Conservation (phyloP, 2,113 vertebrate genomes). For the Sarotherodon lohbergeri region DNA sequence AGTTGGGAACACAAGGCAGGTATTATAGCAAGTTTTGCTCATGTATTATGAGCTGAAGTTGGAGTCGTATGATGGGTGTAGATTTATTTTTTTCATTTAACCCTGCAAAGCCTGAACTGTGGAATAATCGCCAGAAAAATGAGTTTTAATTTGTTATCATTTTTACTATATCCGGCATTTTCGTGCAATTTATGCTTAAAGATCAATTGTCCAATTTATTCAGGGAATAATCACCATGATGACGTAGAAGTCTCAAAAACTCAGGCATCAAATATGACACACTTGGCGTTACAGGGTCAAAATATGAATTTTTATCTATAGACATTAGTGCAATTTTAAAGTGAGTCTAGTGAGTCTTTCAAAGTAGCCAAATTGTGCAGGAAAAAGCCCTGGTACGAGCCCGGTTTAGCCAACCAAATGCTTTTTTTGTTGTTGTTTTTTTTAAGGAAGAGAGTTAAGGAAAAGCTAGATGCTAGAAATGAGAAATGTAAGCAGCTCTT, state of each 20-base stretch:
- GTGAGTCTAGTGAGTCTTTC: background rate
- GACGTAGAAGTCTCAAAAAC: background rate
- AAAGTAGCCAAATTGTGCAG: background rate
- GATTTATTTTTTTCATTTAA: background rate
- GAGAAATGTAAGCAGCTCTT: background rate
- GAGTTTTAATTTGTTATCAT: background rate
- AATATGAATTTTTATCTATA: background rate
- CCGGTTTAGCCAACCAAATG: too few species aligned
- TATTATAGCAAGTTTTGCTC: background rate
- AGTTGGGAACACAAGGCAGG: background rate
- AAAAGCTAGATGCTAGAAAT: background rate
- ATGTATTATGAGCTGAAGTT: background rate
- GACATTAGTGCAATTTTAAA: background rate
- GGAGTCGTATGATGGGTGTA: background rate
- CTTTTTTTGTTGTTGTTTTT: too few species aligned
- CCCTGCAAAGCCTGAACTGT: background rate
- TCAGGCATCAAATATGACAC: background rate
- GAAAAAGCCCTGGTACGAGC: background rate
- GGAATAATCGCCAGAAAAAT: background rate
- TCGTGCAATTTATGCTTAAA: background rate
- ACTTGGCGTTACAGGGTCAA: background rate
- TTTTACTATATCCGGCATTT: background rate
- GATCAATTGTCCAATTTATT: background rate
- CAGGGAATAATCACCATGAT: background rate
- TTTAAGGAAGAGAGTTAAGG: background rate